phyloP scores from a whole-genome alignment of 2,888 invertebrate genomes.

The Pinctada fucata region DNA sequence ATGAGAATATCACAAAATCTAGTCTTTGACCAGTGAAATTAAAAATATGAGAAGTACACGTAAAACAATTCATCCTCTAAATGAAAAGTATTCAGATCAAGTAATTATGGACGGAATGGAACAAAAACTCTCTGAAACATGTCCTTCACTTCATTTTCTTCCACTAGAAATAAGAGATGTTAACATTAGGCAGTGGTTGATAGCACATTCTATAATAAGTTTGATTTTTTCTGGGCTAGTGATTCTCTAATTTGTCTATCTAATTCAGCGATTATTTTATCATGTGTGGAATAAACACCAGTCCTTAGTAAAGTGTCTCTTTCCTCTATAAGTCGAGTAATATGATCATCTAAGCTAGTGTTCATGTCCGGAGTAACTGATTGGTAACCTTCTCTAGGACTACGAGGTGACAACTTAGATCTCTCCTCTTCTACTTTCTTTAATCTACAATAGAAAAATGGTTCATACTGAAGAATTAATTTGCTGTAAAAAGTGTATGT shows the following conservation, averaged over 20 bases:
- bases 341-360: slow-evolving; percentile 70
- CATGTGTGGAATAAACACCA: slow-evolving; percentile 76
- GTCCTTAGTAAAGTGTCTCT: slow-evolving; percentile 76
- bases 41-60: too few species aligned
- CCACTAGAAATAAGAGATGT: too few species aligned
- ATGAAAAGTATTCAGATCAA: too few species aligned
- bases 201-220: slow-evolving; percentile 35
- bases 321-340: slow-evolving; percentile 75
- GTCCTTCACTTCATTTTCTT: too few species aligned
- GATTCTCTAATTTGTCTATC: slow-evolving; percentile 76
- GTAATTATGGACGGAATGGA: too few species aligned
- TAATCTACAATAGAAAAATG: slow-evolving; percentile 51
- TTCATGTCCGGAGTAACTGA: slow-evolving; percentile 45
- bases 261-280: slow-evolving; percentile 77
- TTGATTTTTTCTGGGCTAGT: slow-evolving; percentile 63
- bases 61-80: too few species aligned
- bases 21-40: too few species aligned
- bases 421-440: slow-evolving; percentile 68
- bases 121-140: too few species aligned
- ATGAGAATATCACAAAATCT: too few species aligned
- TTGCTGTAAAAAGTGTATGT: background rate
- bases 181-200: too few species aligned
- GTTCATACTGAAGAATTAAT: background rate
- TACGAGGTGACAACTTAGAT: slow-evolving; percentile 54
- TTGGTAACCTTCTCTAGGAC: slow-evolving; percentile 26